These are phyloP conservation scores for Punctoribates punctum DNA, from an alignment of 2,888 invertebrate genomes.

Conservation along the genomic window DNA sequence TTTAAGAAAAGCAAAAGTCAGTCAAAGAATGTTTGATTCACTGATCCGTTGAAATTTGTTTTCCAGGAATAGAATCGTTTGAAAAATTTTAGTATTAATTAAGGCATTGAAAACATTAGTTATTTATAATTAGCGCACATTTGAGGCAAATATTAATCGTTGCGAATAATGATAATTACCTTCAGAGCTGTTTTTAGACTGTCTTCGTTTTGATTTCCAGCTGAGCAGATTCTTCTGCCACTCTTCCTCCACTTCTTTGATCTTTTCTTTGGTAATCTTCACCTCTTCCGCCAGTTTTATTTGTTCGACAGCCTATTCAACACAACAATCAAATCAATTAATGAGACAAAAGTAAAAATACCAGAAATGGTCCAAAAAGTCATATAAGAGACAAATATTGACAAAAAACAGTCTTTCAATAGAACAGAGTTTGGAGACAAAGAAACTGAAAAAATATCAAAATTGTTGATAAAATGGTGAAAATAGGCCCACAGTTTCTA, in stretches of 20 bases:
- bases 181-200: slow-evolving; percentile 58
- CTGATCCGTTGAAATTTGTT: not conserved
- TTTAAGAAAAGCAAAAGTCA: too few relatives aligned
- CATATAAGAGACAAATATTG: not conserved
- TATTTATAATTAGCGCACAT: too few relatives aligned
- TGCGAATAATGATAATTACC: not conserved
- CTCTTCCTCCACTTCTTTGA: slow-evolving; percentile 49
- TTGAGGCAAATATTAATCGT: not conserved
- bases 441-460: too few relatives aligned
- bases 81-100: too few relatives aligned
- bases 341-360: slow-evolving; percentile 2
- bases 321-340: not conserved
- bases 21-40: not conserved
- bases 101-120: too few relatives aligned
- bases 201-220: slow-evolving; percentile 88
- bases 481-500: too few relatives aligned
- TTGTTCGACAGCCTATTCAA: slow-evolving; percentile 48
- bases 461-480: too few relatives aligned
- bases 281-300: slow-evolving; percentile 49
- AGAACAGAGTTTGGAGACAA: too few relatives aligned
- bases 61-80: too few relatives aligned
- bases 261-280: slow-evolving; percentile 49
- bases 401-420: not conserved
- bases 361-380: not conserved
- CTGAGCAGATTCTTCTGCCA: slow-evolving; percentile 75